Conservation (phyloP, 2,888 invertebrate species). For the Idaea dimidiata region DNA sequence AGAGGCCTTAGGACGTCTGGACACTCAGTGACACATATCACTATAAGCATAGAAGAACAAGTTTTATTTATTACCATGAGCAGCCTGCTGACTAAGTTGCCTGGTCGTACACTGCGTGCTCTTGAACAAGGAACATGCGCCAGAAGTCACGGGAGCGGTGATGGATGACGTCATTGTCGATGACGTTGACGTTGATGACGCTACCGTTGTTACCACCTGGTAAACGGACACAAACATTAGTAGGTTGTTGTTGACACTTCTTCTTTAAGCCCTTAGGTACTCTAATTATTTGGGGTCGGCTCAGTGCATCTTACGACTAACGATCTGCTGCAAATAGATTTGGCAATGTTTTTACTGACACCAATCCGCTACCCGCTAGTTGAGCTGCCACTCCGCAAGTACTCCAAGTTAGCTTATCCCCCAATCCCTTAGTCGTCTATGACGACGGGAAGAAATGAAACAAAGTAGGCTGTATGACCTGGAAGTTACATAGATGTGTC, state of each 20-base stretch:
- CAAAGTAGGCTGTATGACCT: no score
- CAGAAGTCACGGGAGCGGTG: constrained; percentile 41
- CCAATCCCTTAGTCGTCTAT: no score
- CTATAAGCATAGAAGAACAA: neutral
- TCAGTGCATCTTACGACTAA: no score
- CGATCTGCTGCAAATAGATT: no score
- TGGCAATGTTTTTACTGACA: no score
- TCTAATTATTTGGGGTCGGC: no score
- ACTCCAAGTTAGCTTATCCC: no score
- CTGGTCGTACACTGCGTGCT: constrained; percentile 46
- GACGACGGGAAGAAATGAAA: no score
- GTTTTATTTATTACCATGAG: constrained; percentile 43
- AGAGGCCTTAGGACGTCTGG: neutral
- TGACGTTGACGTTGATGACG: constrained; percentile 50
- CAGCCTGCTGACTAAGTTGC: constrained; percentile 54
- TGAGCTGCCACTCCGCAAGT: no score
- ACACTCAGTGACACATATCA: no score
- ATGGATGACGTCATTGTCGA: constrained; percentile 45
- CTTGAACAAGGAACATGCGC: constrained; percentile 49
- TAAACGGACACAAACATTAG: neutral
- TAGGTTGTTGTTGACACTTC: neutral
- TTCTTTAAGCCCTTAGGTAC: neutral
- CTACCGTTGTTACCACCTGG: constrained; percentile 59
- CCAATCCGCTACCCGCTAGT: no score
- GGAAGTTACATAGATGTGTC: no score